Base-by-base conservation (phyloP, 2,888 invertebrate genomes). In the Spialia ferax region DNA sequence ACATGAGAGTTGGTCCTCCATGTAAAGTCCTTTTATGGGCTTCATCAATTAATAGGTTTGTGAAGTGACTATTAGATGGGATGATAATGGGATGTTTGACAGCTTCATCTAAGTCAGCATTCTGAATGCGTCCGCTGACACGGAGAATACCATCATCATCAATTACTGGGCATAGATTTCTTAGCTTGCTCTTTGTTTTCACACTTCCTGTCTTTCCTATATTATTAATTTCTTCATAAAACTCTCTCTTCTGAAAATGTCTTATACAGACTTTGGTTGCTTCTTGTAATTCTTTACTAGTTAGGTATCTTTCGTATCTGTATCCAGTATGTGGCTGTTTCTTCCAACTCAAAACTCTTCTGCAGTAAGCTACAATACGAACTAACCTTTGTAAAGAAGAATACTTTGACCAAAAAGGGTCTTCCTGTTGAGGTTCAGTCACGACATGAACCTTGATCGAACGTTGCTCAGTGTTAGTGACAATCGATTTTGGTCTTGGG, bases 371-470 rank as follows among this genome's bases (percentile, higher is more conserved):
- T n/a, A 42, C 7, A 15, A 42, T 7, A 5, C 42, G 42, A 42
- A 42, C 15, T n/a, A 42, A 42, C 15, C 15, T 42, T n/a, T 42
- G n/a, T 7, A 42, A 42, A 15, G 42, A 7, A 42, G 42, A 42
- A 42, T 42, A 42, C 15, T 42, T 42, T 15, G 42, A 15, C 42
- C 42, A 42, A 15, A 42, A 42, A 10, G n/a, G n/a, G 15, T 42
- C 42, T 42, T 42, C 42, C 15, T 42, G 42, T 15, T 42, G 42
- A 42, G n/a, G 42, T 42, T 42, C 42, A n/a, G 42, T 42, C 7
- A 42, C 42, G 15, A 42, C 42, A 42, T 42, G 42, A 15, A n/a
- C n/a, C 42, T 42, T 42, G 42, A 42, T 5, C n/a, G n/a, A 15
- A 15, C 42, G 42, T 42, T 42, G 42, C 42, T 42, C 42, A 15